A percentile compares a stretch with the other conserved stretches of the same genome.
phyloP scores from a whole-genome alignment of 2,888 invertebrate genomes.

The Leptinotarsa tumamoca region DNA sequence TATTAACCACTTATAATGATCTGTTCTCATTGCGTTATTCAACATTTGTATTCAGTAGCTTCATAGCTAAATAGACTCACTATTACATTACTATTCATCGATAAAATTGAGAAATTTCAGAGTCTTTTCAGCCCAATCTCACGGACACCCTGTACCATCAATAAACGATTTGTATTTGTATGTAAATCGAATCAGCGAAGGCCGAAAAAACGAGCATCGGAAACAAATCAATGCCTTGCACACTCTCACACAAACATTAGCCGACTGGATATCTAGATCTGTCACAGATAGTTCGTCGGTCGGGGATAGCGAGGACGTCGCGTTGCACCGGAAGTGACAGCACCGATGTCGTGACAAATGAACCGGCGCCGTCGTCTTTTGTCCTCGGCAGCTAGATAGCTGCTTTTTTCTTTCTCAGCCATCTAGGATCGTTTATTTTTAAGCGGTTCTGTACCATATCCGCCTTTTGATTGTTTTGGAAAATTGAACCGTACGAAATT shows the following conservation, averaged over 20 bases:
- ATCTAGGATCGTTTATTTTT: conserved; percentile 47
- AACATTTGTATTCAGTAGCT: too few species aligned
- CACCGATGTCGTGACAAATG: conserved; percentile 66
- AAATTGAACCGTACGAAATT: conserved; percentile 20
- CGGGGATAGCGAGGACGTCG: conserved; percentile 21
- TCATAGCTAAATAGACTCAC: too few species aligned
- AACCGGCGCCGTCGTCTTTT: conserved; percentile 65
- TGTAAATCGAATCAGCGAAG: conserved; percentile 5
- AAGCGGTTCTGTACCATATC: conserved; percentile 32
- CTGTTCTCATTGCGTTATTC: too few species aligned
- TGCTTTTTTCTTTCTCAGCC: conserved; percentile 38
- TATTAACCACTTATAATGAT: too few species aligned
- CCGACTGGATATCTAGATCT: conserved; percentile 43
- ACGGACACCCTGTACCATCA: background rate
- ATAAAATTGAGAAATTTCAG: too few species aligned
- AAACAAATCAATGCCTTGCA: conserved; percentile 17
- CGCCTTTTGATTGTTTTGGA: conserved; percentile 41
- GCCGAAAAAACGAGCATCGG: conserved; percentile 12
- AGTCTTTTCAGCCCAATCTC: background rate
- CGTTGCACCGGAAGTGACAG: conserved; percentile 63
- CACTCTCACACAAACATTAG: conserved; percentile 33
- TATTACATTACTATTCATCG: too few species aligned
- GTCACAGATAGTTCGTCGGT: conserved; percentile 40
- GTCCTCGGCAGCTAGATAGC: conserved; percentile 46
- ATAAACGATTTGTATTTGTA: background rate